Base-by-base conservation (phyloP, 2,797 vertebrate genomes). In the Tachyglossus aculeatus region DNA sequence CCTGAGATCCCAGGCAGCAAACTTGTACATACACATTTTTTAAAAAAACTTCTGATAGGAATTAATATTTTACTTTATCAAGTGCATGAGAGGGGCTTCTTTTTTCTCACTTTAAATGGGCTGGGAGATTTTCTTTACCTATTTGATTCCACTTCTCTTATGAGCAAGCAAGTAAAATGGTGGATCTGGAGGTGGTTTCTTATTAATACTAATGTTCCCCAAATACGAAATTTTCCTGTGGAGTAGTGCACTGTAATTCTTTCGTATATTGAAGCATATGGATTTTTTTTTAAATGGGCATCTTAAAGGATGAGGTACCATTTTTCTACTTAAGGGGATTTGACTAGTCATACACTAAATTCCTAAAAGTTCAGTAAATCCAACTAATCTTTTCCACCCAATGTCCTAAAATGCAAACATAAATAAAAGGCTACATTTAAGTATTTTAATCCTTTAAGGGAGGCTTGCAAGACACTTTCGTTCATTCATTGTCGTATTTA, bases 81-180 rank as follows among this genome's bases (percentile, higher is more conserved):
- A n/a, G n/a, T n/a, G 58, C 5, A 8, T 45, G 44, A 59, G 8
- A 32, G 16, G 8, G n/a, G 5, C 59, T 74, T 64, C 24, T 43
- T 70, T 65, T 70, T 31, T 2, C 39, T 79, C 64, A 29, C 24
- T 65, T n/a, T n/a, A n/a, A n/a, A n/a, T n/a, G n/a, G n/a, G n/a
- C n/a, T n/a, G n/a, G n/a, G n/a, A n/a, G n/a, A n/a, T n/a, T n/a
- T n/a, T n/a, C n/a, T n/a, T n/a, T n/a, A n/a, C n/a, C n/a, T n/a
- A n/a, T n/a, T n/a, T n/a, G n/a, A n/a, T n/a, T n/a, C n/a, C n/a
- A n/a, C n/a, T n/a, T n/a, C n/a, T n/a, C n/a, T n/a, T n/a, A n/a
- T n/a, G n/a, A n/a, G n/a, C n/a, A n/a, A n/a, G n/a, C n/a, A n/a
- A n/a, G n/a, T n/a, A n/a, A n/a, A n/a, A n/a, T n/a, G n/a, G n/a